Percentiles rank a stretch among this genome's conserved stretches.
Evolutionary conservation across 2,113 vertebrate genomes (phyloP).

Genomic region (Puffinus mauretanicus): DNA sequence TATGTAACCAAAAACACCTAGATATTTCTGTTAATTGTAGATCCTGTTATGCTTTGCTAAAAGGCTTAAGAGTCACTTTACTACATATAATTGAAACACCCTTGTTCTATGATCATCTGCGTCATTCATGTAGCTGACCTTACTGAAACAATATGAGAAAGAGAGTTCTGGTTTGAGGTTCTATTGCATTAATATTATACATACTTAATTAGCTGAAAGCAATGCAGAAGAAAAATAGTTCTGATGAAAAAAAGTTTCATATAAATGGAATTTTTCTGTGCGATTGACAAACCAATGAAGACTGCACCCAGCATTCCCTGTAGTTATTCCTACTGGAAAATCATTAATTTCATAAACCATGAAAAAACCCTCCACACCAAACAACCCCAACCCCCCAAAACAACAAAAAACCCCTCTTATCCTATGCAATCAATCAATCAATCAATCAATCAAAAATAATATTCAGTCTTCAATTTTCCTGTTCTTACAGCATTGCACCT

Average conservation of each 20-base stretch:
- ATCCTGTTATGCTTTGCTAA: background rate
- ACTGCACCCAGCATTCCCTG: background rate
- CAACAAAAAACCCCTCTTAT: background rate
- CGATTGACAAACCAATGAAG: background rate
- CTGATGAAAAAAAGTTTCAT: background rate
- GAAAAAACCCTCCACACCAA: background rate
- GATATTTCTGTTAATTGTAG: background rate
- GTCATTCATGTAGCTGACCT: background rate
- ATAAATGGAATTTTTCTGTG: background rate
- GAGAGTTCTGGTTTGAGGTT: background rate
- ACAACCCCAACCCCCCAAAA: background rate
- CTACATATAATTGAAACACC: background rate
- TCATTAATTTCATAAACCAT: background rate
- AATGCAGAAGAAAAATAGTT: background rate
- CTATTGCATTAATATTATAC: background rate
- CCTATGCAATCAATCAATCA: background rate
- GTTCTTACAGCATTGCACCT: background rate
- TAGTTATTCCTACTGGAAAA: background rate
- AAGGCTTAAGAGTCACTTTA: background rate
- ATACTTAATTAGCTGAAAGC: background rate
- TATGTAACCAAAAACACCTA: background rate
- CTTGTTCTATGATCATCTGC: background rate
- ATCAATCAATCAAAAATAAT: background rate
- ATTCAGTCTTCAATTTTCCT: background rate
- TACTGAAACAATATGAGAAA: background rate